Evolutionary conservation across 30 jellyfish, hydroid and myxozoan species (phyloP).

Genomic region (Morbakka virulenta): DNA sequence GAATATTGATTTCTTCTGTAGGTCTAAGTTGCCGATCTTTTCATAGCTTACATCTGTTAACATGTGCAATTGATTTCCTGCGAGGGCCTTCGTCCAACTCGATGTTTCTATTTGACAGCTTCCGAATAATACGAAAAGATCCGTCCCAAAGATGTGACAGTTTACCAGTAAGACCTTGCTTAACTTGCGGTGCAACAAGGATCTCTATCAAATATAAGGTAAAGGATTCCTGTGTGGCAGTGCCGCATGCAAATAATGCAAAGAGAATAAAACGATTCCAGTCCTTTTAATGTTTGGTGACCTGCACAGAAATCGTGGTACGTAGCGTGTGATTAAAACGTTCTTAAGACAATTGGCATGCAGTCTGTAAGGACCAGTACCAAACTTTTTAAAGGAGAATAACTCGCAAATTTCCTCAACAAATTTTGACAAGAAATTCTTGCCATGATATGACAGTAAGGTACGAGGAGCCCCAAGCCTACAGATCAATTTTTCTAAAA

Average conservation of each 20-base stretch:
- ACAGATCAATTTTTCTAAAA: slow-evolving; percentile 31
- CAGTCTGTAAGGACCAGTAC: slow-evolving; percentile 44
- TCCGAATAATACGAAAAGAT: slow-evolving; percentile 37
- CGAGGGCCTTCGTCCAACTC: slow-evolving; percentile 41
- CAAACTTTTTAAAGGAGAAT: slow-evolving; percentile 5
- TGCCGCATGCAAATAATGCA: slow-evolving; percentile 40
- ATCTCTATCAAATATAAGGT: slow-evolving; percentile 51
- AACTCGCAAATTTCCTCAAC: slow-evolving; percentile 41
- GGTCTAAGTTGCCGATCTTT: slow-evolving; percentile 39
- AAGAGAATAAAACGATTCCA: slow-evolving; percentile 51
- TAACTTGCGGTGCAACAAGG: slow-evolving; percentile 49
- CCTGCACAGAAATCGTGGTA: slow-evolving; percentile 8
- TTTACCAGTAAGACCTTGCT: slow-evolving; percentile 35
- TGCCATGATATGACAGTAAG: slow-evolving; percentile 35
- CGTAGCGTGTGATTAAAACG: slow-evolving; percentile 35
- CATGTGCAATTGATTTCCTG: slow-evolving; percentile 23
- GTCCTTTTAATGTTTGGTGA: slow-evolving; percentile 38
- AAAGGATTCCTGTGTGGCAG: slow-evolving; percentile 49
- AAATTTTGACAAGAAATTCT: slow-evolving; percentile 30
- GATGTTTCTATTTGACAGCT: slow-evolving; percentile 17
- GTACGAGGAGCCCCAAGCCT: slow-evolving; percentile 52
- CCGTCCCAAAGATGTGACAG: slow-evolving; percentile 41
- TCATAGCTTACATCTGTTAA: slow-evolving; percentile 18
- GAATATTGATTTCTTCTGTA: slow-evolving; percentile 20
- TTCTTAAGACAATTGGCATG: slow-evolving; percentile 39